These are phyloP conservation scores for Aculops lycopersici DNA, from an alignment of 1,140 invertebrate species.

Conservation along the genomic window DNA sequence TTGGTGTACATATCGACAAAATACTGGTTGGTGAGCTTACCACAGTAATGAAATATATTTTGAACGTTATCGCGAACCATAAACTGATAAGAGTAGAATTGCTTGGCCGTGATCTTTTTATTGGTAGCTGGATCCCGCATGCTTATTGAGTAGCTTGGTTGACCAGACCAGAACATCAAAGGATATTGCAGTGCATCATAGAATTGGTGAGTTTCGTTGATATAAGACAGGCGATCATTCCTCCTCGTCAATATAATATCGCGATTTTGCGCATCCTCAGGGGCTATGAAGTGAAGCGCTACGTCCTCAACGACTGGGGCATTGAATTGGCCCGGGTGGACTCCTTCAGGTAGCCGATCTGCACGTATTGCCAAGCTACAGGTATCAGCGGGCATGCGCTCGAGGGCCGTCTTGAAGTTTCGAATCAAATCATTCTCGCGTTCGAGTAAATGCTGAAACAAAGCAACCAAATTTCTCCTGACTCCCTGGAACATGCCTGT, in stretches of 20 bases:
- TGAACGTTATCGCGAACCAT: conserved; percentile 1
- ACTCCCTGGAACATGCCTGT: neutral
- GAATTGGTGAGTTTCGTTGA: neutral
- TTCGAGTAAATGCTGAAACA: too few species aligned
- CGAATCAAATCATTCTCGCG: too few species aligned
- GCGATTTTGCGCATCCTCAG: too few species aligned
- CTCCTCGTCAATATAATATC: too few species aligned
- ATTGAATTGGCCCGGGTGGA: too few species aligned
- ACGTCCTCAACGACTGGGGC: too few species aligned
- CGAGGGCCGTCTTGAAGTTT: neutral
- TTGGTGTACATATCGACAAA: conserved; percentile 8
- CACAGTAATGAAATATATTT: conserved; percentile 11
- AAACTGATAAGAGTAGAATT: conserved; percentile 5
- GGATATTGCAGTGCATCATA: conserved; percentile 10
- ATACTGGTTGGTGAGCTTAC: conserved; percentile 11
- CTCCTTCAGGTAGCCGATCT: too few species aligned
- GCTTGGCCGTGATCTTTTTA: conserved; percentile 1
- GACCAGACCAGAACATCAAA: conserved; percentile 7
- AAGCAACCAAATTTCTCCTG: too few species aligned
- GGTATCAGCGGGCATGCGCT: too few species aligned
- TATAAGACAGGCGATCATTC: neutral
- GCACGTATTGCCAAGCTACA: too few species aligned
- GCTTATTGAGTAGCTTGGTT: conserved; percentile 5
- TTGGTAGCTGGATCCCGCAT: neutral
- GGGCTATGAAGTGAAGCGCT: too few species aligned